Percentiles rank a stretch among this genome's conserved stretches.
These are phyloP conservation scores for Argentina silus DNA, from an alignment of 2,797 vertebrate genomes.

Conservation along the genomic window DNA sequence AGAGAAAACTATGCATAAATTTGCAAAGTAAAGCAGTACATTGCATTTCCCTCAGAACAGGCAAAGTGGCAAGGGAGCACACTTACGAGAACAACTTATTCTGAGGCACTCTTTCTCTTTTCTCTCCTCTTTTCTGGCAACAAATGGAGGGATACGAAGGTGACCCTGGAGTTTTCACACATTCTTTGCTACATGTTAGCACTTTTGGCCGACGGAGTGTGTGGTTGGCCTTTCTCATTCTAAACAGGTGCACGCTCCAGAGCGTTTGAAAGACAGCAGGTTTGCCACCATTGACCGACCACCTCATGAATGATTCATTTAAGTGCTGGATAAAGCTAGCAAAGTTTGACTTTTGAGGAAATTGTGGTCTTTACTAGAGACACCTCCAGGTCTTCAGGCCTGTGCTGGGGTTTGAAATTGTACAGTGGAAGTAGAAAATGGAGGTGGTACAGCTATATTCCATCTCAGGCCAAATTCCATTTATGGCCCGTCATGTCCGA, in stretches of 20 bases:
- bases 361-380: not conserved
- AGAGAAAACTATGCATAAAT: constrained; percentile 25
- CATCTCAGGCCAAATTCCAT: constrained; percentile 31
- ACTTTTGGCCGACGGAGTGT: constrained; percentile 24
- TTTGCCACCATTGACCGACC: not conserved
- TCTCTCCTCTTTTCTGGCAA: constrained; percentile 7
- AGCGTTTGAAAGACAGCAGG: constrained; percentile 32
- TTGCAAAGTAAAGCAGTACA: constrained; percentile 18
- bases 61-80: constrained; percentile 5
- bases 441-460: constrained; percentile 16
- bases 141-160: constrained; percentile 21
- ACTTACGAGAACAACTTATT: not conserved
- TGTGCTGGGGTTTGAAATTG: constrained; percentile 28
- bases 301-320: constrained; percentile 52
- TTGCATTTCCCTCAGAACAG: constrained; percentile 7
- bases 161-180: constrained; percentile 25
- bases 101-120: not conserved
- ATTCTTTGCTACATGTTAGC: constrained; percentile 50
- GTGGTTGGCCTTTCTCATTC: constrained; percentile 31
- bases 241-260: constrained; percentile 26
- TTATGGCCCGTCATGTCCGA: constrained; percentile 26
- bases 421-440: constrained; percentile 18
- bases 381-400: constrained; percentile 13
- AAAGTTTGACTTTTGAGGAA: constrained; percentile 30
- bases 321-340: constrained; percentile 28